Base-by-base conservation (phyloP, 2,888 invertebrate genomes). In the Sminthurinus aureus region DNA sequence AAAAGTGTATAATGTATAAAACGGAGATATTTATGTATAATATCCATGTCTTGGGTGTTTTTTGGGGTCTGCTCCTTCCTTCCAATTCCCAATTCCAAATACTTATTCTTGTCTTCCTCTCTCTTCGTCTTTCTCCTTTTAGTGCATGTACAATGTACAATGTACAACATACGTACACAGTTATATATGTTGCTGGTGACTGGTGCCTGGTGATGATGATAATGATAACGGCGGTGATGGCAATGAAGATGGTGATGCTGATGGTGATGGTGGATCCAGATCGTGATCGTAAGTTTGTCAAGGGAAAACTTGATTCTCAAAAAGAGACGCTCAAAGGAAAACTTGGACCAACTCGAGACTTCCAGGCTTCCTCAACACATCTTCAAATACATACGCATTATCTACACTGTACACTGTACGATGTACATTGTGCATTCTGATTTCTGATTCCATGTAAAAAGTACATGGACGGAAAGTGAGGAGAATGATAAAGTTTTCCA, bases 401-500 rank as follows among this genome's bases (percentile, higher is more conserved):
- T 38, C 3, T 38, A 38, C 38, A 38, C 6, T 38, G 38, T 38
- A 38, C 38, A 38, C 6, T 38, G 38, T 6, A 38, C 38, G 6
- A 4, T 38, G 38, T 38, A 38, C 38, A 38, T 38, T 38, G 3
- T 38, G 38, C 1, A 4, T 38, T 6, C 38, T 38, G 38, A 38
- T 38, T 38, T 6, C 38, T 38, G 38, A 38, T 38, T 38, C 38
- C 38, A 38, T 38, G 38, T 38, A 38, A 38, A 38, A 38, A 38
- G 38, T 6, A 38, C 38, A 38, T 38, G 6, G 38, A 38, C 6
- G 38, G 38, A 38, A 38, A 38, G 38, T 58, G 58, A 58, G 18
- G 58, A 58, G 58, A 58, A 58, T 15, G 58, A 58, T 18, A 24
- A 73, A 71, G 71, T 71, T 71, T 71, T 71, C n/a, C n/a, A 20